phyloP scores from a whole-genome alignment of 2,113 vertebrate genomes.

The Arvicanthis niloticus region DNA sequence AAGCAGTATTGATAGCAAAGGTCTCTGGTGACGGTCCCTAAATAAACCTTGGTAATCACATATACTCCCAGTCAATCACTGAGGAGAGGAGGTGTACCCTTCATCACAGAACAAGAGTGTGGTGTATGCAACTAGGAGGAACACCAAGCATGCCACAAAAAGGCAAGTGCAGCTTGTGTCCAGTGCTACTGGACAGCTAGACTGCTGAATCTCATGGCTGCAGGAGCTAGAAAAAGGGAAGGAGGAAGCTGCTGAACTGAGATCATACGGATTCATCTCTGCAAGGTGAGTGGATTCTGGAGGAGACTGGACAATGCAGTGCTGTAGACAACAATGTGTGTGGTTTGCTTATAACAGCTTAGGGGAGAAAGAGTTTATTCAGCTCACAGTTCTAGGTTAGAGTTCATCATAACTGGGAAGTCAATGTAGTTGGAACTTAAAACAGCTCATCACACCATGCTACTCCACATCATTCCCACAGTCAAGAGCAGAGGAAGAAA shows the following conservation, averaged over 20 bases:
- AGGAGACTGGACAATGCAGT: fast-evolving
- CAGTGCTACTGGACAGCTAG: not conserved
- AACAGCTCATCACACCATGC: not conserved
- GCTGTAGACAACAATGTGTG: no score
- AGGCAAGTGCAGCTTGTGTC: not conserved
- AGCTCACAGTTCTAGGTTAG: not conserved
- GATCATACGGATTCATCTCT: no score
- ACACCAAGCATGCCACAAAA: not conserved
- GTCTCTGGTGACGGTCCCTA: fast-evolving
- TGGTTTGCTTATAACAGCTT: not conserved
- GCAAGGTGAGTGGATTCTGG: not conserved
- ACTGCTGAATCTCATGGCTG: not conserved
- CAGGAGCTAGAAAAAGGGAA: no score
- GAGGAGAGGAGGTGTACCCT: not conserved
- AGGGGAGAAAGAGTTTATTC: no score
- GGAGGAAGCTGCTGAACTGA: not conserved
- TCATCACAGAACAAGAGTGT: not conserved
- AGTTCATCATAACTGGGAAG: not conserved
- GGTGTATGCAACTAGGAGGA: fast-evolving
- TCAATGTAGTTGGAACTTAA: not conserved
- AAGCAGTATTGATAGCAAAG: not conserved
- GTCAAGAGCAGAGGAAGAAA: not conserved
- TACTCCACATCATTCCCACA: no score
- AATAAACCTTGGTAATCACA: not conserved
- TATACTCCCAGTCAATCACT: fast-evolving